These are phyloP conservation scores for Drosophila acutilabella DNA, from an alignment of 2,888 invertebrate genomes.

Conservation along the genomic window DNA sequence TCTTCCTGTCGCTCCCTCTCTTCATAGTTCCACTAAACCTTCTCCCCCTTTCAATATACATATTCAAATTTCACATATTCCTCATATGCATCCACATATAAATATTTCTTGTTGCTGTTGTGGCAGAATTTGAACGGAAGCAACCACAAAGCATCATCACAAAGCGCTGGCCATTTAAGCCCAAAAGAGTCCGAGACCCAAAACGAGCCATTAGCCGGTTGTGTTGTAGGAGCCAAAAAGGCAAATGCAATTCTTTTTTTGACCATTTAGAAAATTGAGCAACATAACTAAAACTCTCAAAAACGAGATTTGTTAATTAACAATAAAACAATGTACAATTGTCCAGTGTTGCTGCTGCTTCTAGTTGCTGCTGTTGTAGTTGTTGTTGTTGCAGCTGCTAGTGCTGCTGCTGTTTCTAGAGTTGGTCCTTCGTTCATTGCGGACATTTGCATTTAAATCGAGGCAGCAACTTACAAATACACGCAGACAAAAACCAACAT, in stretches of 20 bases:
- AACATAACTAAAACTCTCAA: conserved; percentile 56
- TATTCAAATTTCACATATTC: conserved; percentile 6
- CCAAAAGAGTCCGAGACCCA: conserved; percentile 7
- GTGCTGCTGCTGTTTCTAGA: conserved; percentile 13
- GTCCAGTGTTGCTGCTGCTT: conserved; percentile 15
- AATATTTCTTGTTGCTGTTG: neutral
- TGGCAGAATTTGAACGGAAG: conserved; percentile 6
- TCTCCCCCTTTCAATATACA: too few relatives aligned
- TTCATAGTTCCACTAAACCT: too few relatives aligned
- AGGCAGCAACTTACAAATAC: conserved; percentile 51
- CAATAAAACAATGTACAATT: conserved; percentile 65
- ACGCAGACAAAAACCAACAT: conserved; percentile 58
- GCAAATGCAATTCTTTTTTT: conserved; percentile 33
- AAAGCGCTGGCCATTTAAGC: conserved; percentile 45
- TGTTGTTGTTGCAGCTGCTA: conserved; percentile 12
- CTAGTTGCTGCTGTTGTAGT: neutral
- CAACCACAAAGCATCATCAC: conserved; percentile 41
- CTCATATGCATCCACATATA: conserved; percentile 1
- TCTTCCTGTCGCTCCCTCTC: too few relatives aligned
- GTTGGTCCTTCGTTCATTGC: conserved; percentile 26
- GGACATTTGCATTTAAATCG: conserved; percentile 77
- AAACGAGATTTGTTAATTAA: conserved; percentile 78
- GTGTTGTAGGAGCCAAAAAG: conserved; percentile 22
- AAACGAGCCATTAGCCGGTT: conserved; percentile 5
- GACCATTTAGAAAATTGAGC: conserved; percentile 59